Evolutionary conservation across 2,888 invertebrate species (phyloP).

Genomic region (Camponotus fellah): DNA sequence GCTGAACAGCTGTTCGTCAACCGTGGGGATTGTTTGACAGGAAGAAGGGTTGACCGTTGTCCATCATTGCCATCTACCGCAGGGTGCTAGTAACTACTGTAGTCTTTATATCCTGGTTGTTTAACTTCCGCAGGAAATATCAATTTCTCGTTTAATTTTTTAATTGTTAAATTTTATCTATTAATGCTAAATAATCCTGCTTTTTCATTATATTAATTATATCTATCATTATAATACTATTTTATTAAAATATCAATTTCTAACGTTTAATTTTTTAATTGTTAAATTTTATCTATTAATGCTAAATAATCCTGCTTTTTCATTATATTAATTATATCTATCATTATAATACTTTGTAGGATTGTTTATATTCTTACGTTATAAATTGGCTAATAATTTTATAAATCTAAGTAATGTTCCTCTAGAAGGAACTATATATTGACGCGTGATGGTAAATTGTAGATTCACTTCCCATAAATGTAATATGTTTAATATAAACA

Average conservation of each 20-base stretch:
- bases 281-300: background rate
- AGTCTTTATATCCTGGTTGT: background rate
- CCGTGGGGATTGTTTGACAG: conserved; percentile 52
- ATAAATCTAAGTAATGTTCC: background rate
- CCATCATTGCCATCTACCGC: conserved; percentile 60
- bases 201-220: background rate
- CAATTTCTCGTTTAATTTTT: conserved; percentile 4
- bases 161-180: background rate
- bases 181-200: background rate
- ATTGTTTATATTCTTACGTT: background rate
- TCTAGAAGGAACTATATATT: background rate
- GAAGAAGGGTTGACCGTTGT: background rate
- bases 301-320: background rate
- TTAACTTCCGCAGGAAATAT: conserved; percentile 35
- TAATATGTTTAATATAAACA: conserved; percentile 26
- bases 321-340: background rate
- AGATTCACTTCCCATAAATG: background rate
- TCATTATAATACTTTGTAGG: background rate
- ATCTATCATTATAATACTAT: conserved; percentile 13
- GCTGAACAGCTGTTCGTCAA: conserved; percentile 72
- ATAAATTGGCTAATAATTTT: background rate
- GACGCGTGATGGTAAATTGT: background rate
- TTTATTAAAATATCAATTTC: too few relatives aligned
- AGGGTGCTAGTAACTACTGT: background rate
- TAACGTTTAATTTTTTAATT: background rate